Evolutionary conservation across 1,140 invertebrate species (phyloP).

Genomic region (Ctenoplectra terminalis): DNA sequence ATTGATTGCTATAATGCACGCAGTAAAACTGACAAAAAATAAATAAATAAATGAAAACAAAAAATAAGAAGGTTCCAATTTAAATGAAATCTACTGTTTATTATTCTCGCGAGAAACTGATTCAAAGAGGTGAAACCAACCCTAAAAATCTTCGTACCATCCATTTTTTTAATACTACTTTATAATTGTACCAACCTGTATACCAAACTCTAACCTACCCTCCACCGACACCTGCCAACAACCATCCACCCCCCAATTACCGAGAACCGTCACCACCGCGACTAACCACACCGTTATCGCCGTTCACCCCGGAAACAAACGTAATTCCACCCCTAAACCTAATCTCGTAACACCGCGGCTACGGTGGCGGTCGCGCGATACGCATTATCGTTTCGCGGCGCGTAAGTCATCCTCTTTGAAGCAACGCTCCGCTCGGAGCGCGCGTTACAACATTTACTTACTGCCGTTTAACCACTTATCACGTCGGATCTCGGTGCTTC

Average conservation of each 20-base stretch:
- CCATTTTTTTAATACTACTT: no score
- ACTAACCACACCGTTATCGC: not conserved
- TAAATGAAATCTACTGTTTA: no score
- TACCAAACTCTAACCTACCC: no score
- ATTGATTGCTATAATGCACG: not conserved
- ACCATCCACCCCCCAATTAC: not conserved
- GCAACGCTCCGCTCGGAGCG: not conserved
- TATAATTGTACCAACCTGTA: no score
- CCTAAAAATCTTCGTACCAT: no score
- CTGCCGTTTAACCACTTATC: constrained; percentile 73
- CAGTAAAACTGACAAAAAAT: not conserved
- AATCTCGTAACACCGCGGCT: constrained; percentile 55
- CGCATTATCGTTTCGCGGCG: constrained; percentile 49
- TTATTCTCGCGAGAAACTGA: no score
- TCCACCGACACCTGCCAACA: no score
- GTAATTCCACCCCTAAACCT: constrained; percentile 46
- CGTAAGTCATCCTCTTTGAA: constrained; percentile 57
- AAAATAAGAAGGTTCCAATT: no score
- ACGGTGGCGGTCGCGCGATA: constrained; percentile 43
- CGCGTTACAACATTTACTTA: constrained; percentile 70
- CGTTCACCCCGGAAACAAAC: constrained; percentile 14
- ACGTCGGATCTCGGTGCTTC: constrained; percentile 64
- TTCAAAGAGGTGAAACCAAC: no score
- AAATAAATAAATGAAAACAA: no score
- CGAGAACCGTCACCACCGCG: not conserved